A percentile compares a stretch with the other conserved stretches of the same genome.
These are phyloP conservation scores for Tragelaphus strepsiceros DNA, from an alignment of 2,113 vertebrate genomes.

Conservation along the genomic window DNA sequence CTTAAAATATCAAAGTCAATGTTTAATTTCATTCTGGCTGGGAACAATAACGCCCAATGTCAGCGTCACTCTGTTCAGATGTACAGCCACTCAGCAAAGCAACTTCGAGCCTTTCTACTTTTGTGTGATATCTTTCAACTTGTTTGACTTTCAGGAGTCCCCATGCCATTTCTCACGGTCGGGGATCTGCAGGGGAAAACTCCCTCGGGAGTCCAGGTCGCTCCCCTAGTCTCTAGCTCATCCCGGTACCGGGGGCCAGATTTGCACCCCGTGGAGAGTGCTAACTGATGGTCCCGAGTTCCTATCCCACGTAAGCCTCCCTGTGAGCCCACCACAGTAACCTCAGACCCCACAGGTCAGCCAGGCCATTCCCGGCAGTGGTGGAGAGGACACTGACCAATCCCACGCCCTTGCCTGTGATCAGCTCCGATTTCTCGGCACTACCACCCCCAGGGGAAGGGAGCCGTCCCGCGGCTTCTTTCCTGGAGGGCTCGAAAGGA, in stretches of 20 bases:
- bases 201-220: background rate
- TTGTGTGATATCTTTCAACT: background rate
- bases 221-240: accelerated
- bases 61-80: background rate
- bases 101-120: background rate
- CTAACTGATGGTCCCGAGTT: background rate
- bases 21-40: background rate
- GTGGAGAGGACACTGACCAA: background rate
- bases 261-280: background rate
- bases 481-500: accelerated
- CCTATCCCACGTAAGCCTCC: background rate
- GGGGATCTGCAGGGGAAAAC: background rate
- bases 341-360: background rate
- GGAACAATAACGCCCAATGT: background rate
- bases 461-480: background rate
- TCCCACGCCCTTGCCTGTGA: background rate
- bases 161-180: background rate
- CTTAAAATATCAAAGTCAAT: background rate
- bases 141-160: background rate
- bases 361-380: background rate
- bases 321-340: background rate
- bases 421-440: background rate
- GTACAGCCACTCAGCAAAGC: background rate
- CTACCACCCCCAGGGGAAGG: too few species aligned
- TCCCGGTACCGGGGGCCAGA: background rate